Base-by-base conservation (phyloP, 2,888 invertebrate genomes). In the Lomographa bimaculata region DNA sequence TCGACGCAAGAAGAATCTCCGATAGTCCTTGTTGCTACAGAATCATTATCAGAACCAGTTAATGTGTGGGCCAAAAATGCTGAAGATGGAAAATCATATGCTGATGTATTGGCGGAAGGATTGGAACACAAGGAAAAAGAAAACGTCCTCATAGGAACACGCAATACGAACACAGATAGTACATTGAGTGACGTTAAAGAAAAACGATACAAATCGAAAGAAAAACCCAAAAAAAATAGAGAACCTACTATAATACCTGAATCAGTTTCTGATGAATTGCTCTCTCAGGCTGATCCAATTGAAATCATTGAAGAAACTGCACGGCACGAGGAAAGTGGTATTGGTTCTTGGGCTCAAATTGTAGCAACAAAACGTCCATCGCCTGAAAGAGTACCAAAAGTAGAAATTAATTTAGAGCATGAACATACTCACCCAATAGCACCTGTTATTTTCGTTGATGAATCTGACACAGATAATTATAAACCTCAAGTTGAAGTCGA, bases 41-140 rank as follows among this genome's bases (percentile, higher is more conserved):
- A 11, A 11, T 17, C 25, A 26, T 17, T 40, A 10, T 7, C 50
- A 7, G 64, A 68, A 28, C 54, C 65, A 23, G 38, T 66, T 7
- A 91, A 90, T 60, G 80, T 91, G 9, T 91, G 91, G 91, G 65
- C 71, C n/a, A 84, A 80, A 60, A 53, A 82, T 18, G 70, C 80
- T 28, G 81, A 87, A 20, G 93, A 92, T 48, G 91, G 91, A 0
- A 94, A 93, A 74, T 93, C 94, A 0, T 94, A 94, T 60, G 94
- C 94, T 8, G 92, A 93, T 74, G 91, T 94, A 17, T 82, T 94
- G 3, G 91, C 92, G 7, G 89, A 90, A 58, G 77, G 83, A 1
- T 56, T 83, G 21, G 32, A 54, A n/a, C 44, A 51, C 2, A 28
- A 37, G 28, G 57, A 57, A 29, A 17, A 17, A n/a, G 50, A 49